A percentile compares a stretch with the other conserved stretches of the same genome.
These are phyloP conservation scores for Caradrina kadenii DNA, from an alignment of 2,888 invertebrate genomes.

Conservation along the genomic window DNA sequence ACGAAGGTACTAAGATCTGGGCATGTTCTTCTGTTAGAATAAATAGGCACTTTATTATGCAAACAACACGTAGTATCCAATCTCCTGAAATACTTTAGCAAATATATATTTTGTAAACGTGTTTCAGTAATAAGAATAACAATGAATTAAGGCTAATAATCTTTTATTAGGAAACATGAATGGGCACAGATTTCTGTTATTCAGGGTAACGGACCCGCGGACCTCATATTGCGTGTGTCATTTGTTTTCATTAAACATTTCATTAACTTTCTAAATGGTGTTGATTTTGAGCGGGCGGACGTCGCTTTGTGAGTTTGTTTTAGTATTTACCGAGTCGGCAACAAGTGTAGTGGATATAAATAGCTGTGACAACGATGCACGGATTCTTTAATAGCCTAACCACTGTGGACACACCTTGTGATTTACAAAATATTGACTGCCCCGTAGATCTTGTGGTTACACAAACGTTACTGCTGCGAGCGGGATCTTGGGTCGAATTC, in stretches of 20 bases:
- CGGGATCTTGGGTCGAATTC: too few relatives aligned
- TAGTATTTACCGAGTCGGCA: conserved; percentile 27
- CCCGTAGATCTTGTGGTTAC: too few relatives aligned
- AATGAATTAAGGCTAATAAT: conserved; percentile 7
- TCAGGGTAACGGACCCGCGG: conserved; percentile 11
- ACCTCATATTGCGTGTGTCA: conserved; percentile 27
- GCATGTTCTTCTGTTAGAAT: neutral
- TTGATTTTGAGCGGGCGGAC: conserved; percentile 46
- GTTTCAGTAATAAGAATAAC: conserved; percentile 6
- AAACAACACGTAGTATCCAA: conserved; percentile 21
- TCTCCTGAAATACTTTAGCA: conserved; percentile 20
- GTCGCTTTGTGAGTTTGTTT: conserved; percentile 20
- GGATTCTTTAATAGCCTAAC: neutral
- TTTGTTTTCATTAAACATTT: conserved; percentile 52
- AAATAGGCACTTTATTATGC: conserved; percentile 13
- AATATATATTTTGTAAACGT: conserved; percentile 11
- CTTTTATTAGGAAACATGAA: conserved; percentile 7
- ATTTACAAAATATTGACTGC: too few relatives aligned
- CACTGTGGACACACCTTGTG: neutral
- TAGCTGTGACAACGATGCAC: conserved; percentile 4
- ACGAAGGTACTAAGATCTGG: too few relatives aligned
- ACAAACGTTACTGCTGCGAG: too few relatives aligned
- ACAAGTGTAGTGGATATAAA: conserved; percentile 26
- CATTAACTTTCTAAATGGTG: conserved; percentile 51
- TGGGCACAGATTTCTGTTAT: conserved; percentile 25